Base-by-base conservation (phyloP, 2,888 invertebrate species). In the Hemicrepidius hirtus region DNA sequence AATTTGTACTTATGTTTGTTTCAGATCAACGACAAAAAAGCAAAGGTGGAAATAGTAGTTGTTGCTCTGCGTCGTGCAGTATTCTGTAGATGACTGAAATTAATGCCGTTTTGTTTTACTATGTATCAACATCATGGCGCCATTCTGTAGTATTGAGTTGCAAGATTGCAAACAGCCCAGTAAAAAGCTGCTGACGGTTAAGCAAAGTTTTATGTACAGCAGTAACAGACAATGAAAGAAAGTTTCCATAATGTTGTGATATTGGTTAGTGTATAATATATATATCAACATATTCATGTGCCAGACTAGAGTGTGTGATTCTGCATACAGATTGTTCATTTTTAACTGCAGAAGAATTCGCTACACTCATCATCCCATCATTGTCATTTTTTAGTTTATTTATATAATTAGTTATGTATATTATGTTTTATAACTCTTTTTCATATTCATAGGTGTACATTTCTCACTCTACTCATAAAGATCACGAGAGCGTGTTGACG, bases 11-110 rank as follows among this genome's bases (percentile, higher is more conserved):
- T 40, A 53, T 68, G 41, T 69, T 82, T 84, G 84, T 91, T 93
- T 82, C 91, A 97, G 96, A 96, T 93, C 96, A 96, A 91, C 92
- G 96, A 89, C 96, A 96, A 89, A 96, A 96, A 89, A 96, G 96
- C 90, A 97, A 97, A 93, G 95, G 95, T 80, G 95, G 96, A 80
- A 95, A 95, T 84, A 96, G 95, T 90, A 95, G 95, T 92, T 96
- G 96, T 92, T 97, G 96, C 91, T 95, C 95, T 84, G 92, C 95
- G 83, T 94, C 95, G 80, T 96, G 96, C 91, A 94, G 95, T 91
- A 96, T 96, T 92, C 93, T 96, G 93, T 96, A 96, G 94, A 78
- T 74, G 64, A 70, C 67, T 60, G 59, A 62, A 40, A 24, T 37
- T 53, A 44, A 16, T 40, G 50, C 55, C 10, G 40, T 67, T 64